Percentiles rank a stretch among this genome's conserved stretches.
Evolutionary conservation across 2,113 vertebrate genomes (phyloP).

Genomic region (Noctilio leporinus): DNA sequence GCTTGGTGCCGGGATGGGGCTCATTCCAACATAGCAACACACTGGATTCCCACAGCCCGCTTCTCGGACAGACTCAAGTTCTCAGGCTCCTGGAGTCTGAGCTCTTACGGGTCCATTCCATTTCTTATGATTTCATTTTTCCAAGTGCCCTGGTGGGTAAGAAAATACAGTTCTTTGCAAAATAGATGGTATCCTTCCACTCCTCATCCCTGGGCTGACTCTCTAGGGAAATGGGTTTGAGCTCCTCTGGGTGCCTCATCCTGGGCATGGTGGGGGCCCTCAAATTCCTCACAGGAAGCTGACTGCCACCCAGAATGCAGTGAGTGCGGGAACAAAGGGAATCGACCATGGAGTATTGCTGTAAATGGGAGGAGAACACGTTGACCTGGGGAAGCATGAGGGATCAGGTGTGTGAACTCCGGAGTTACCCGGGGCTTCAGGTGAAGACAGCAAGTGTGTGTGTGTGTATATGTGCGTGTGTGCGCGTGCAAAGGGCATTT

Average conservation of each 20-base stretch:
- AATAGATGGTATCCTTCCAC: not conserved
- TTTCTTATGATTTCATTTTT: not conserved
- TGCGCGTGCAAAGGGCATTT: rapidly evolving
- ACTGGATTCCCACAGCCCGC: not conserved
- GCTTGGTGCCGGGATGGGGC: not conserved
- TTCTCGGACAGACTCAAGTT: not conserved
- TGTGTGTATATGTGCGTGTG: no score
- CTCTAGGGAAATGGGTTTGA: not conserved
- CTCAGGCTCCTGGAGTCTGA: not conserved
- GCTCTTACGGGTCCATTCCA: not conserved
- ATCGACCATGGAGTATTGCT: not conserved
- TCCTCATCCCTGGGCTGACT: not conserved
- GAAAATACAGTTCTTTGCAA: not conserved
- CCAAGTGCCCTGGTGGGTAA: not conserved
- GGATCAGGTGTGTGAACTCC: no score
- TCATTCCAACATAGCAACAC: not conserved
- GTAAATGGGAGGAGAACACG: not conserved
- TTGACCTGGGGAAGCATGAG: rapidly evolving
- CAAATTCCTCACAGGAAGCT: not conserved
- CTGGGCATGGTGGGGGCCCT: rapidly evolving
- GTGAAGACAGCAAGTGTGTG: not conserved
- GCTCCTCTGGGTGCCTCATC: not conserved
- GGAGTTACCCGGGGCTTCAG: not conserved
- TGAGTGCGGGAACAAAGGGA: not conserved
- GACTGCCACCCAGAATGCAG: not conserved